Evolutionary conservation across 2,888 invertebrate genomes (phyloP).

Genomic region (Caenorhabditis sp.): DNA sequence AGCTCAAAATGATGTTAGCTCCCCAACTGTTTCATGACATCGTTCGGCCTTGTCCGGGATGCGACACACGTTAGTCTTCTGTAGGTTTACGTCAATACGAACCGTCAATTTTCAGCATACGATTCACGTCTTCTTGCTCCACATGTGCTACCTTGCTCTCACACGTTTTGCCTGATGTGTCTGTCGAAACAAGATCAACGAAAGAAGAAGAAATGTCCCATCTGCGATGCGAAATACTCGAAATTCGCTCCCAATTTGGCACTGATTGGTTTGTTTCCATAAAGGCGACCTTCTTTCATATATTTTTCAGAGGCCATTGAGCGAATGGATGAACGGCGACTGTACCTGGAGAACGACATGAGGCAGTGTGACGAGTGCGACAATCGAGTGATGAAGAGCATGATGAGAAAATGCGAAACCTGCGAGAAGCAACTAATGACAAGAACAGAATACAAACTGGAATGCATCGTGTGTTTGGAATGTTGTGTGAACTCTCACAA

Average conservation of each 20-base stretch:
- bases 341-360: slow-evolving; percentile 41
- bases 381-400: slow-evolving; percentile 41
- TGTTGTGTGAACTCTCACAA: slow-evolving; percentile 82
- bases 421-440: slow-evolving; percentile 54
- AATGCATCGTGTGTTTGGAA: slow-evolving; percentile 74
- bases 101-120: slow-evolving; percentile 25
- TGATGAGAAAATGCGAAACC: slow-evolving; percentile 49
- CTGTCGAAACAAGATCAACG: slow-evolving; percentile 58
- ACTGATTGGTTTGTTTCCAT: slow-evolving; percentile 29
- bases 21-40: slow-evolving; percentile 57
- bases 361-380: slow-evolving; percentile 58
- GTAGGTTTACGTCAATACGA: neutral
- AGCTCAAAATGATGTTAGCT: slow-evolving; percentile 55
- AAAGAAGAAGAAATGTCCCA: slow-evolving; percentile 49
- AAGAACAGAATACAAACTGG: slow-evolving; percentile 54
- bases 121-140: slow-evolving; percentile 57
- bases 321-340: slow-evolving; percentile 52
- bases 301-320: slow-evolving; percentile 45
- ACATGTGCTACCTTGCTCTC: slow-evolving; percentile 57
- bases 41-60: slow-evolving; percentile 45
- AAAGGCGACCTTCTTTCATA: neutral
- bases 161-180: slow-evolving; percentile 64
- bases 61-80: slow-evolving; percentile 46
- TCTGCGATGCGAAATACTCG: slow-evolving; percentile 57
- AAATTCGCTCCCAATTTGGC: slow-evolving; percentile 59